Evolutionary conservation across 2,888 invertebrate genomes (phyloP).

Genomic region (Synanthedon myopaeformis): DNA sequence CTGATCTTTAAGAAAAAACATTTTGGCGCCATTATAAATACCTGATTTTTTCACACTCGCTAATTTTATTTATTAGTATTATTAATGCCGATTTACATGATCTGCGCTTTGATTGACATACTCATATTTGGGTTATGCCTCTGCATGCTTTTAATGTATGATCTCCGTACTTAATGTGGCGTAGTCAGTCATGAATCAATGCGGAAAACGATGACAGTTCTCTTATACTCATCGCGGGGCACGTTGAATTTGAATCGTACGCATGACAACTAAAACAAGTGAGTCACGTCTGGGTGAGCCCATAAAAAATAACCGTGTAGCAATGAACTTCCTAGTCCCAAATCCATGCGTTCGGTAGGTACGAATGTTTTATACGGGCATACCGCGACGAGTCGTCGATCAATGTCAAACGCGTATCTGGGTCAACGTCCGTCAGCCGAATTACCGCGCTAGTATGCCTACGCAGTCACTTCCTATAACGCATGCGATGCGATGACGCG

Average conservation of each 20-base stretch:
- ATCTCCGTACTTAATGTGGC: too few relatives aligned
- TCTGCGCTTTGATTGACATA: too few relatives aligned
- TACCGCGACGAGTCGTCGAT: slow-evolving; percentile 61
- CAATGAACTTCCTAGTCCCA: slow-evolving; percentile 54
- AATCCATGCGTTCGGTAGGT: slow-evolving; percentile 36
- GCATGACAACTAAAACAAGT: background rate
- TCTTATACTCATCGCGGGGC: background rate
- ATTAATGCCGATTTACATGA: too few relatives aligned
- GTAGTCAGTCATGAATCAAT: background rate
- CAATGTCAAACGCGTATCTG: slow-evolving; percentile 68
- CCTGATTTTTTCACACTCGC: too few relatives aligned
- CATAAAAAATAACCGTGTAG: slow-evolving; percentile 40
- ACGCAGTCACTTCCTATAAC: slow-evolving; percentile 49
- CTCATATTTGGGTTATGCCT: too few relatives aligned
- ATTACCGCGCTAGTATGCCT: slow-evolving; percentile 48
- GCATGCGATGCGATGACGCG: slow-evolving; percentile 17
- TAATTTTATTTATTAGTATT: too few relatives aligned
- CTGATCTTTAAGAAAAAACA: too few relatives aligned
- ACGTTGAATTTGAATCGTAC: background rate
- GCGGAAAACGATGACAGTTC: slow-evolving; percentile 1
- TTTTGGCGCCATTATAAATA: too few relatives aligned
- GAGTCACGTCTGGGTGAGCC: background rate
- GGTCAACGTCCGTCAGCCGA: slow-evolving; percentile 63
- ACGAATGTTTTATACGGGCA: slow-evolving; percentile 50
- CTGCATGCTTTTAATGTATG: too few relatives aligned